These are phyloP conservation scores for Drosophila dunni DNA, from an alignment of 1,140 invertebrate genomes.

Conservation along the genomic window DNA sequence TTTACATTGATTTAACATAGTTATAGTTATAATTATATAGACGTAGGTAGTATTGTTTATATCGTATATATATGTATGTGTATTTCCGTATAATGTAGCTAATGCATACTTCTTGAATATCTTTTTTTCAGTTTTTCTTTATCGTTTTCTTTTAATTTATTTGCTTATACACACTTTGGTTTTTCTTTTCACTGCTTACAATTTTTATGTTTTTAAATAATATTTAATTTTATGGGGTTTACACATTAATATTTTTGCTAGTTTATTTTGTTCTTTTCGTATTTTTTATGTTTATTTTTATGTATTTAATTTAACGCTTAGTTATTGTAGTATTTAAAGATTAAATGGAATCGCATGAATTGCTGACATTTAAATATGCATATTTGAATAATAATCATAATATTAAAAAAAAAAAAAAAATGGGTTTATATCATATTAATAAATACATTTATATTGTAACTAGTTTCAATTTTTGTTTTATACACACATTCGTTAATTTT, in stretches of 20 bases:
- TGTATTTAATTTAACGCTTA: constrained; percentile 39
- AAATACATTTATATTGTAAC: constrained; percentile 65
- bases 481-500: constrained; percentile 37
- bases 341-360: constrained; percentile 55
- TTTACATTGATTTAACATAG: constrained; percentile 53
- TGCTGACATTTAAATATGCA: constrained; percentile 53
- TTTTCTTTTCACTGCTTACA: constrained; percentile 48
- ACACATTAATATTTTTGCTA: constrained; percentile 49
- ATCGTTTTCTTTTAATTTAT: constrained; percentile 24
- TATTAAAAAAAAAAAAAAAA: constrained; percentile 44
- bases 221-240: constrained; percentile 35
- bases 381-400: constrained; percentile 50
- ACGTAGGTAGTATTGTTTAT: constrained; percentile 45
- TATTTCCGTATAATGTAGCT: constrained; percentile 21
- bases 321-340: constrained; percentile 26
- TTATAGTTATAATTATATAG: constrained; percentile 24
- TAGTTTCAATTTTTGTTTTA: constrained; percentile 52
- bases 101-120: constrained; percentile 33
- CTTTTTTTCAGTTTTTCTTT: constrained; percentile 30
- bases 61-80: constrained; percentile 15
- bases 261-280: constrained; percentile 31
- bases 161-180: constrained; percentile 52
- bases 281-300: constrained; percentile 7
- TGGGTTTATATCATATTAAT: constrained; percentile 45
- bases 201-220: constrained; percentile 7